Evolutionary conservation across 2,888 invertebrate genomes (phyloP).

Genomic region (Gymnoscelis rufifasciata): DNA sequence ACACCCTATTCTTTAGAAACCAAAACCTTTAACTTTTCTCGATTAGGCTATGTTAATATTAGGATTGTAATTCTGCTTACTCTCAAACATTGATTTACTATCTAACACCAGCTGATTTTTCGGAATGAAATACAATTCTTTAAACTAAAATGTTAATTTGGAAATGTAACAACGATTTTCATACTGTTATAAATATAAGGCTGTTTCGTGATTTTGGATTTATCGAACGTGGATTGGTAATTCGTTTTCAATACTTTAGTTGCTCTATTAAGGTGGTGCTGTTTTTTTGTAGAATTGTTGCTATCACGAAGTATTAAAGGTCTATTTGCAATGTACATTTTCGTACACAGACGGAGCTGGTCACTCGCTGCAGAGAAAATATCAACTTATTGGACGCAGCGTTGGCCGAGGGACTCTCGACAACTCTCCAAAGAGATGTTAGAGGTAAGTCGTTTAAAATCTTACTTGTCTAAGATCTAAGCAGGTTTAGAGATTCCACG

Average conservation of each 20-base stretch:
- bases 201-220: conserved; percentile 22
- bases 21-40: conserved; percentile 3
- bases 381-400: conserved; percentile 88
- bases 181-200: neutral
- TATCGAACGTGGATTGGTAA: conserved; percentile 36
- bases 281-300: conserved; percentile 5
- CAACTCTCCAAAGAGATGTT: conserved; percentile 78
- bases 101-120: conserved; percentile 39
- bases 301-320: conserved; percentile 8
- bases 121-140: conserved; percentile 15
- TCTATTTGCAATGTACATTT: conserved; percentile 35
- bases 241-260: conserved; percentile 21
- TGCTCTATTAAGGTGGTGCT: conserved; percentile 22
- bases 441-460: conserved; percentile 71
- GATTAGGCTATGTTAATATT: conserved; percentile 5
- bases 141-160: neutral
- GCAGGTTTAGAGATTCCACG: too few relatives aligned
- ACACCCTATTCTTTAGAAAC: conserved; percentile 73
- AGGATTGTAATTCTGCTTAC: conserved; percentile 5
- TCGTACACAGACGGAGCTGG: conserved; percentile 86
- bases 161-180: neutral
- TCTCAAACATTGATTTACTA: conserved; percentile 13
- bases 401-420: conserved; percentile 76
- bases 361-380: conserved; percentile 91
- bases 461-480: too few relatives aligned